phyloP scores from a whole-genome alignment of 2,888 invertebrate genomes.

The Sarcophaga variegata region DNA sequence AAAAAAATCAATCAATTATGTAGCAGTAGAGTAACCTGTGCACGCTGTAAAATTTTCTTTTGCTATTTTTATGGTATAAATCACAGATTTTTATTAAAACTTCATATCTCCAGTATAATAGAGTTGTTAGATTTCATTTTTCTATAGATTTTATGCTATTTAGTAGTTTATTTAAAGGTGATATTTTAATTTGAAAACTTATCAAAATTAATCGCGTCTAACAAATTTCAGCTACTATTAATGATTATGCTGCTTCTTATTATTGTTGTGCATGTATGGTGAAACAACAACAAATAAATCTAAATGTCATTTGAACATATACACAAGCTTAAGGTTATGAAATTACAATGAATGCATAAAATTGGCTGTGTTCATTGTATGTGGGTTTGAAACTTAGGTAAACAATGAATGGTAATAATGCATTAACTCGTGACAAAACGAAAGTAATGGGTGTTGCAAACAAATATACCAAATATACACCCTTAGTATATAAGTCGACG shows the following conservation, averaged over 20 bases:
- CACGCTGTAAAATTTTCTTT: slow-evolving; percentile 53
- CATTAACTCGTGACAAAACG: background rate
- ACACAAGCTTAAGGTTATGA: slow-evolving; percentile 27
- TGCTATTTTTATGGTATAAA: slow-evolving; percentile 20
- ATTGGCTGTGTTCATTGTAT: slow-evolving; percentile 14
- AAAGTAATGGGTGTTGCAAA: background rate
- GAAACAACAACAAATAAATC: slow-evolving; percentile 36
- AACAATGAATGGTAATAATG: background rate
- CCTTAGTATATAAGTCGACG: too few relatives aligned
- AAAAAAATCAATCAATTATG: slow-evolving; percentile 66
- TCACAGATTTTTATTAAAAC: slow-evolving; percentile 4
- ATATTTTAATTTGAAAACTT: slow-evolving; percentile 46
- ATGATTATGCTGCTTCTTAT: slow-evolving; percentile 49
- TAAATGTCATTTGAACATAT: slow-evolving; percentile 17
- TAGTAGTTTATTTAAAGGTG: background rate
- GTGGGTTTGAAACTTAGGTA: background rate
- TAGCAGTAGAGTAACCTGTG: slow-evolving; percentile 45
- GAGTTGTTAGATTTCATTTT: slow-evolving; percentile 36
- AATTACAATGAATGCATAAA: slow-evolving; percentile 4
- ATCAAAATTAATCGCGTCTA: slow-evolving; percentile 58
- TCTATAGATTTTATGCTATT: slow-evolving; percentile 29
- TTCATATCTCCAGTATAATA: slow-evolving; percentile 27
- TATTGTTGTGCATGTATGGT: slow-evolving; percentile 9
- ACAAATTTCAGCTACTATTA: slow-evolving; percentile 52
- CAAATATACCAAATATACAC: background rate